Conservation (phyloP, 2,113 vertebrate genomes). For the Onychostruthus taczanowskii region DNA sequence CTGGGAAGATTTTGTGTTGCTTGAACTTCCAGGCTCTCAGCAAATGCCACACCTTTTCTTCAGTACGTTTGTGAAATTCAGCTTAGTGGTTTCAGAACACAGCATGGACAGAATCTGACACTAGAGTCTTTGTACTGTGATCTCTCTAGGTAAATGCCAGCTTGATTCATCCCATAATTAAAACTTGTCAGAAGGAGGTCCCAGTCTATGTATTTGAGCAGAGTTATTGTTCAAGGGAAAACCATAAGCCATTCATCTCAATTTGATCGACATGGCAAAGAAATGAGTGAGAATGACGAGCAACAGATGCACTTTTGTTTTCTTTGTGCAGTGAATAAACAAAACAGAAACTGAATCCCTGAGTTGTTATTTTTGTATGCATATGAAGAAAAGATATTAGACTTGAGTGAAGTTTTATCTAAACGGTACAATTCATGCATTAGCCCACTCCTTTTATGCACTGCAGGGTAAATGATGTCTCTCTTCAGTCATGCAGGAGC, state of each 20-base stretch:
- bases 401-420: neutral
- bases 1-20: neutral
- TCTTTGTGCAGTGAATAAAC: slow-evolving; percentile 13
- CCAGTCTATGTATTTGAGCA: neutral
- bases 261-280: slow-evolving; percentile 13
- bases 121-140: neutral
- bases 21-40: neutral
- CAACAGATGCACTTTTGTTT: slow-evolving; percentile 41
- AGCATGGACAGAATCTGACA: neutral
- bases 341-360: slow-evolving; percentile 10
- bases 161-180: slow-evolving; percentile 15
- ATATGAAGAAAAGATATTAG: neutral
- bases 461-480: neutral
- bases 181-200: slow-evolving; percentile 17
- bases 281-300: slow-evolving; percentile 7
- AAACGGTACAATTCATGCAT: neutral
- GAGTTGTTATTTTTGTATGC: neutral
- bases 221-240: neutral
- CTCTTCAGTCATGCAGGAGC: neutral
- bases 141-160: slow-evolving; percentile 23
- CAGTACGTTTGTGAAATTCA: neutral
- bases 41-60: neutral
- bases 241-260: neutral
- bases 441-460: neutral
- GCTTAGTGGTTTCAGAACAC: neutral